Conservation (phyloP, 2,888 invertebrate genomes). For the Lucinisca nassula region DNA sequence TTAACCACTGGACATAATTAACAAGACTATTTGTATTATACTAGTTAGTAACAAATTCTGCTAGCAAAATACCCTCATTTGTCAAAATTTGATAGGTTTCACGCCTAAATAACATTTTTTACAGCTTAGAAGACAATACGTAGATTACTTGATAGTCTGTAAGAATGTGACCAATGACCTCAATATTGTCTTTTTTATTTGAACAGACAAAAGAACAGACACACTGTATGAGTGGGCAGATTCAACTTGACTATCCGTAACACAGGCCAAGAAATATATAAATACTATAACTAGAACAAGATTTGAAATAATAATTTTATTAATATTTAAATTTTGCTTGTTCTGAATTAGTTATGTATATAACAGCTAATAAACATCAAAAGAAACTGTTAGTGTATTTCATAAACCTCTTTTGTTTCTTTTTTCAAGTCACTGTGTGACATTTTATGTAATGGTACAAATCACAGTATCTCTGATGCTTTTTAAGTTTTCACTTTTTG, state of each 20-base stretch:
- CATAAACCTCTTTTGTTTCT: no score
- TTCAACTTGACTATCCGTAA: not conserved
- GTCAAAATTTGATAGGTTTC: constrained; percentile 34
- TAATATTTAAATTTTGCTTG: no score
- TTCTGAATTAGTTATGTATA: no score
- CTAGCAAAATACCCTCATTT: not conserved
- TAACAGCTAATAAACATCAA: no score
- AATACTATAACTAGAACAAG: not conserved
- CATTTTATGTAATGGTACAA: no score
- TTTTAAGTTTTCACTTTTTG: no score
- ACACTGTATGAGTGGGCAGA: not conserved
- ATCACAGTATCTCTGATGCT: no score
- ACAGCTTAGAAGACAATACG: constrained; percentile 5
- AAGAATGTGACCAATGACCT: constrained; percentile 47
- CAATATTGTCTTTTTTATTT: not conserved
- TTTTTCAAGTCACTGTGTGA: no score
- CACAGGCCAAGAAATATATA: not conserved
- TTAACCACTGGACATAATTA: constrained; percentile 3
- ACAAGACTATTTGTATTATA: not conserved
- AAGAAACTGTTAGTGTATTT: no score
- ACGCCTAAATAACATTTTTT: constrained; percentile 49
- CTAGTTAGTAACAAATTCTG: not conserved
- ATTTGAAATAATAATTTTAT: no score
- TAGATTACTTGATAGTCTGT: not conserved
- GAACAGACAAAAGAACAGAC: constrained; percentile 26